Evolutionary conservation across 64 coral and sea anemone species (phyloP).

Genomic region (Catalaphyllia jardinei): DNA sequence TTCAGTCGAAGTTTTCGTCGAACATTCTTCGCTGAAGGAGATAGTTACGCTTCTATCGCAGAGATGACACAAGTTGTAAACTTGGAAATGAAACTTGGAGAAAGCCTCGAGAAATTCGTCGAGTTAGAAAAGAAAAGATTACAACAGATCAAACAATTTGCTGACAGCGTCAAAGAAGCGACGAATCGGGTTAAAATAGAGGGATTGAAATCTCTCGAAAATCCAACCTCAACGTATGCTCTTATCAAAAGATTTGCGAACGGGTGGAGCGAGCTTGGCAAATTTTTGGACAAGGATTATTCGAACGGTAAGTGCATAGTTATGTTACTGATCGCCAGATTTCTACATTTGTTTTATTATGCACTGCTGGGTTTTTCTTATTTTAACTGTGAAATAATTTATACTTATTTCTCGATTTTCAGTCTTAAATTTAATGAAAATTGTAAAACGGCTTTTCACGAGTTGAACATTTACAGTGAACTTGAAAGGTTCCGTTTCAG

Average conservation of each 20-base stretch:
- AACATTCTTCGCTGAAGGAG: not conserved
- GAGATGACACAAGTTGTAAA: slow-evolving; percentile 69
- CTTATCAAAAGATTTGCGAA: slow-evolving; percentile 49
- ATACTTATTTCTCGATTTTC: too few relatives aligned
- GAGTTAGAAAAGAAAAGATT: slow-evolving; percentile 34
- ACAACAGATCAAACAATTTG: slow-evolving; percentile 53
- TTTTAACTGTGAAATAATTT: too few relatives aligned
- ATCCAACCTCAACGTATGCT: slow-evolving; percentile 23
- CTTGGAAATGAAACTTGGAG: slow-evolving; percentile 60
- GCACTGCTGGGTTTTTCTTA: too few relatives aligned
- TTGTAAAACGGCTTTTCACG: too few relatives aligned
- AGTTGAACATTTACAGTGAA: too few relatives aligned
- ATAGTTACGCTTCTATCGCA: slow-evolving; percentile 60
- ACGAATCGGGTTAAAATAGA: slow-evolving; percentile 26
- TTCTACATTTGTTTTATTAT: too few relatives aligned
- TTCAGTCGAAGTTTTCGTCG: not conserved
- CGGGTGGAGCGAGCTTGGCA: slow-evolving; percentile 46
- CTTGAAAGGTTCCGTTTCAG: too few relatives aligned
- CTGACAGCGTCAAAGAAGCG: slow-evolving; percentile 44
- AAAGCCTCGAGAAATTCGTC: slow-evolving; percentile 62
- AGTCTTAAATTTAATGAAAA: too few relatives aligned
- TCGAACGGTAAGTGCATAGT: slow-evolving; percentile 52
- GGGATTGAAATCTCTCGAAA: slow-evolving; percentile 21
- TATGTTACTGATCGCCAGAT: not conserved
- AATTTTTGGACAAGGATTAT: slow-evolving; percentile 51